Conservation (phyloP, 2,888 invertebrate species). For the Heliconius sara region DNA sequence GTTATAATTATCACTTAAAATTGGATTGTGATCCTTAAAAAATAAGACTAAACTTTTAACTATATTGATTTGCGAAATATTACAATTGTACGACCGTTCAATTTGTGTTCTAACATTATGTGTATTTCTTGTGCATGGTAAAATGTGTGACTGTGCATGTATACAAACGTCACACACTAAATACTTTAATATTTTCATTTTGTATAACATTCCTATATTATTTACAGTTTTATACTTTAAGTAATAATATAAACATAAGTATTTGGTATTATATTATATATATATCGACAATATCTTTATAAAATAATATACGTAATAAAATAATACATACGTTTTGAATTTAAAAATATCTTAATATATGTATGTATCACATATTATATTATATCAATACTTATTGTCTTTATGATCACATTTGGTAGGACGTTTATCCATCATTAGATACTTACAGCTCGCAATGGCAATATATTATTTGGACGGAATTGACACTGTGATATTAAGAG, state of each 20-base stretch:
- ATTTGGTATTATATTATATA: neutral
- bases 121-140: slow-evolving; percentile 3
- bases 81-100: neutral
- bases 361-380: slow-evolving; percentile 17
- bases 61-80: neutral
- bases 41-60: neutral
- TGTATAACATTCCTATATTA: slow-evolving; percentile 9
- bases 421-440: neutral
- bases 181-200: slow-evolving; percentile 14
- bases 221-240: slow-evolving; percentile 7
- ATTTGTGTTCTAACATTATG: neutral
- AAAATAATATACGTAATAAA: neutral
- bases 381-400: slow-evolving; percentile 23
- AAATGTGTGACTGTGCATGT: neutral
- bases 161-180: neutral
- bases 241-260: neutral
- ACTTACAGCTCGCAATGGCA: neutral
- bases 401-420: slow-evolving; percentile 22
- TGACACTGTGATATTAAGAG: slow-evolving; percentile 15
- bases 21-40: neutral
- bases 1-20: neutral
- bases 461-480: slow-evolving; percentile 39
- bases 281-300: neutral
- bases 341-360: slow-evolving; percentile 21
- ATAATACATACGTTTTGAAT: slow-evolving; percentile 10